Conservation (phyloP, 2,888 invertebrate species). For the Tanytarsus gracilentus region DNA sequence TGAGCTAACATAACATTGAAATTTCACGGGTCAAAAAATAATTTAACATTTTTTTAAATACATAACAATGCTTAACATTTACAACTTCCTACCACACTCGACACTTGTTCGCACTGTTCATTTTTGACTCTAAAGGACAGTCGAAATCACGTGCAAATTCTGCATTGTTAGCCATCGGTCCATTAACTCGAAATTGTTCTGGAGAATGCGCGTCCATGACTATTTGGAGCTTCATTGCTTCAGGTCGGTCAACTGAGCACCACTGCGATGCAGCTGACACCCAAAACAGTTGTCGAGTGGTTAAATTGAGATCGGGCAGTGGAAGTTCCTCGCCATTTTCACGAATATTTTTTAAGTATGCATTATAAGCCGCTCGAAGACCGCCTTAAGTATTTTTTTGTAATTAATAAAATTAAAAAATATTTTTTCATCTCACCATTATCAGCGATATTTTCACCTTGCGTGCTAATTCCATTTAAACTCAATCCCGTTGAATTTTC, state of each 20-base stretch:
- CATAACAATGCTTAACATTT: conserved; percentile 38
- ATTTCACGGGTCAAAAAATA: not conserved
- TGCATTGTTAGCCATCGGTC: conserved; percentile 9
- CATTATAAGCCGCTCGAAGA: conserved; percentile 45
- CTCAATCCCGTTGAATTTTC: conserved; percentile 65
- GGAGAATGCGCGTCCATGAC: conserved; percentile 72
- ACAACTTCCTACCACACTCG: conserved; percentile 8
- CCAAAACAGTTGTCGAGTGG: conserved; percentile 22
- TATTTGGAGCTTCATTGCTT: conserved; percentile 67
- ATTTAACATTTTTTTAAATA: not conserved
- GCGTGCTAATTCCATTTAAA: conserved; percentile 82
- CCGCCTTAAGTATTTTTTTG: conserved; percentile 47
- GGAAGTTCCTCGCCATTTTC: not conserved
- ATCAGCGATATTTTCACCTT: conserved; percentile 92
- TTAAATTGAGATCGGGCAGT: conserved; percentile 16
- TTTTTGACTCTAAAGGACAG: conserved; percentile 1
- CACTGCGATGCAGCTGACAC: conserved; percentile 21
- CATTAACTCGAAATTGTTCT: conserved; percentile 74
- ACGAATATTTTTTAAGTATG: conserved; percentile 42
- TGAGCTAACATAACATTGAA: no score
- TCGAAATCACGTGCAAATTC: conserved; percentile 20
- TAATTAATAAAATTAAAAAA: conserved; percentile 36
- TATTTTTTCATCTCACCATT: conserved; percentile 62
- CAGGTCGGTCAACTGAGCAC: conserved; percentile 33
- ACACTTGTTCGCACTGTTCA: conserved; percentile 16